A percentile compares a stretch with the other conserved stretches of the same genome.
phyloP scores from a whole-genome alignment of 1,140 invertebrate species.

The Neodiprion lecontei region DNA sequence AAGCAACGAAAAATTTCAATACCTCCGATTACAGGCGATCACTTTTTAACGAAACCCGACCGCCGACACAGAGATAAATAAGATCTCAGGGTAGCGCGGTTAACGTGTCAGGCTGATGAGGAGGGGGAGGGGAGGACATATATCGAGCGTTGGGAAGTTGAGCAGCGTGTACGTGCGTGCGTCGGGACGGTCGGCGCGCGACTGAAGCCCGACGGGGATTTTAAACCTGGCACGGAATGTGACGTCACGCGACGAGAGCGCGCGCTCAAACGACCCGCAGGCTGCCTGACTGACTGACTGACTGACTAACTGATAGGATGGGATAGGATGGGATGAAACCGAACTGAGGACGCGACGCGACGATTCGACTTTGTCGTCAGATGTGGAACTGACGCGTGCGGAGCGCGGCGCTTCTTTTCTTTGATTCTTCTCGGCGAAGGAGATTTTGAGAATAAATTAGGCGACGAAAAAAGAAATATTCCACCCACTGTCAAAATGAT shows the following conservation, averaged over 20 bases:
- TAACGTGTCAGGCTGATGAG: not conserved
- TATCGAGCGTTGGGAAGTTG: not conserved
- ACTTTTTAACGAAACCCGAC: too few relatives aligned
- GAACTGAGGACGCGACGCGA: not conserved
- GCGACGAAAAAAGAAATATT: too few relatives aligned
- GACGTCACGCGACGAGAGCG: slow-evolving; percentile 40
- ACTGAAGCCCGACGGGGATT: slow-evolving; percentile 40
- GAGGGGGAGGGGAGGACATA: not conserved
- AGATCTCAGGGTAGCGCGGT: not conserved
- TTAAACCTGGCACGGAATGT: slow-evolving; percentile 41
- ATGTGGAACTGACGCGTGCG: not conserved
- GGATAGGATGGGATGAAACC: too few relatives aligned
- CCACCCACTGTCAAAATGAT: too few relatives aligned
- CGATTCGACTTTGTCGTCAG: slow-evolving; percentile 20
- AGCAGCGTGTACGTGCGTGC: not conserved
- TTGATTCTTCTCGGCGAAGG: too few relatives aligned
- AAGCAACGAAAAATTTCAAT: too few relatives aligned
- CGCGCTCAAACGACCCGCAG: slow-evolving; percentile 1
- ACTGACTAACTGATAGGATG: too few relatives aligned
- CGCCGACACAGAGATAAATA: too few relatives aligned
- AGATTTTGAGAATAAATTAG: too few relatives aligned
- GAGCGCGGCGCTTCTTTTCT: not conserved
- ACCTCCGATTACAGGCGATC: too few relatives aligned
- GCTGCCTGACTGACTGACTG: not conserved
- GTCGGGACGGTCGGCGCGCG: slow-evolving; percentile 43